Evolutionary conservation across 2,888 invertebrate genomes (phyloP), one percentile per base, ranked within the genome.

Genomic region (Nomada goodeniana): DNA sequence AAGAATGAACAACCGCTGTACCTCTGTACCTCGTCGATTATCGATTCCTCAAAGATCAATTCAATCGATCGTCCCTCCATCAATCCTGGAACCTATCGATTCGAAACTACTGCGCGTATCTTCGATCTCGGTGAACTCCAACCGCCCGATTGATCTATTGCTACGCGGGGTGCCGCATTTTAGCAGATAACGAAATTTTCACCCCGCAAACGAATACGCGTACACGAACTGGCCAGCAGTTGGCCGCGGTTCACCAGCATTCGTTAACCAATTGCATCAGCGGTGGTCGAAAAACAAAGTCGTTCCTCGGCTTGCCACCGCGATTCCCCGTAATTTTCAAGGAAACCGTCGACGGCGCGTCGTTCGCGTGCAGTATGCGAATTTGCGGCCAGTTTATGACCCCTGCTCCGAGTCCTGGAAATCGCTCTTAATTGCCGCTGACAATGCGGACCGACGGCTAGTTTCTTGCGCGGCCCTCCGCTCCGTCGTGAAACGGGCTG

Each of bases 361-460:
- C 7, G 42, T 18, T 63, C 23, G 69, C 61, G 52, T 55, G 70
- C 18, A 47, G 53, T 61, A 70, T 53, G 44, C 18, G 61, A 70
- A 36, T 47, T 70, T 53, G 53, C 61, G 5, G 13, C 13, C 36
- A 10, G 47, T 67, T 74, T 74, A 67, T 59, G 64, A 20, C 60
- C 53, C 29, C 59, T 4, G 53, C 53, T 36, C 20, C n/a, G 59
- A 47, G 44, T 20, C 11, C 61, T 53, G 36, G 47, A 61, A 75
- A 67, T 77, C 67, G 60, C n/a, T 11, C 60, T 53, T 67, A 53
- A 77, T 77, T 67, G 61, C n/a, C 53, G 53, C 20, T n/a, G 67
- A 74, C 75, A 77, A 65, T 47, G 59, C 18, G 52, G 20, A 23
- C n/a, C 18, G 42, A 29, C 57, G 52, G 44, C 2, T 11, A 15